Conservation (phyloP, 2,888 invertebrate genomes). For the Cosmopolites sordidus region DNA sequence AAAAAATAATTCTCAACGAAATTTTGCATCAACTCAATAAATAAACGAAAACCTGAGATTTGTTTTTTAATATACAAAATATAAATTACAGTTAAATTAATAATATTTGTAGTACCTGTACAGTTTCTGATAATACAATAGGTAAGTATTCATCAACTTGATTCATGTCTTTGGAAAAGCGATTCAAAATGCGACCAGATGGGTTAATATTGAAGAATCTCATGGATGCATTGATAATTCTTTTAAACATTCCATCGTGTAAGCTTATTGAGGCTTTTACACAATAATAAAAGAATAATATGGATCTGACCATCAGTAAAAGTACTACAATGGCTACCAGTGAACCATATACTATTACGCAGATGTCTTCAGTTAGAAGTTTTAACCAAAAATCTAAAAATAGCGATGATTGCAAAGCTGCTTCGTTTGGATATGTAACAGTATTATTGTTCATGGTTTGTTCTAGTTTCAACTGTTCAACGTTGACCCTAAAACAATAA, state of each 20-base stretch:
- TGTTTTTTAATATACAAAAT: too few species aligned
- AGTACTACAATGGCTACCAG: constrained; percentile 40
- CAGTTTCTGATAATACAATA: constrained; percentile 51
- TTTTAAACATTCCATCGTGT: constrained; percentile 42
- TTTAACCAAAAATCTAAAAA: constrained; percentile 3
- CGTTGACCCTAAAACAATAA: constrained; percentile 17
- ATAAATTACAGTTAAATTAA: not conserved
- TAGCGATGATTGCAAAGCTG: not conserved
- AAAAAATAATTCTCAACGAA: too few species aligned
- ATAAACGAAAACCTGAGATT: too few species aligned
- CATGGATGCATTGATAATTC: constrained; percentile 53
- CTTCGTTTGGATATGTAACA: not conserved
- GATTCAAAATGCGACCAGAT: constrained; percentile 60
- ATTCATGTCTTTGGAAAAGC: constrained; percentile 70
- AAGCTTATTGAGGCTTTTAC: constrained; percentile 54
- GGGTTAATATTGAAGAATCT: constrained; percentile 68
- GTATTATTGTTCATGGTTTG: constrained; percentile 2
- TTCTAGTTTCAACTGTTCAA: constrained; percentile 12
- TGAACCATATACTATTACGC: constrained; percentile 43
- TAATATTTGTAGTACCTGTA: constrained; percentile 40
- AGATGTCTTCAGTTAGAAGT: constrained; percentile 31
- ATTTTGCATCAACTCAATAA: too few species aligned
- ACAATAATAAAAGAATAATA: constrained; percentile 52
- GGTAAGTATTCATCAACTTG: constrained; percentile 55
- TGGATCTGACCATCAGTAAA: constrained; percentile 48